Evolutionary conservation across 2,797 vertebrate species (phyloP), one percentile per base, ranked within the genome.

Genomic region (Netta rufina): DNA sequence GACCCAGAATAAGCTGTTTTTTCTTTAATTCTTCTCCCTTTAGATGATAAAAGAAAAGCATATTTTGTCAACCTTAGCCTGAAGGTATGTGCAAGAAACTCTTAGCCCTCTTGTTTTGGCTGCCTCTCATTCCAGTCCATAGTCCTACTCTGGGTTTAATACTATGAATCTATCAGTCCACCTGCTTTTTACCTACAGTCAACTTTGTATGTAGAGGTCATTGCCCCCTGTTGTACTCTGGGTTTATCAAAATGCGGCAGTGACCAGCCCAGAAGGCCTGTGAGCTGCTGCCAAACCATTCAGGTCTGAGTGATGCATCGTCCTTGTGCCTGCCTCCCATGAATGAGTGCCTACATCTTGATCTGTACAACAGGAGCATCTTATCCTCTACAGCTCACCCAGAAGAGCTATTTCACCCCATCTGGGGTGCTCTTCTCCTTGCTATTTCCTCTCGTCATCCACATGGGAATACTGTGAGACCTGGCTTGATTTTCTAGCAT

Each of bases 221-320:
- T 25, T 13, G 13, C 28, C 12, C 24, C 20, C 13, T 41, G 27
- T 11, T 58, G n/a, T 6, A 21, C 16, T 56, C 33, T 28, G 32
- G 67, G 47, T 5, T 62, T 38, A 27, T 8, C 7, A 5, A 47
- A 18, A 14, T 25, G 30, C 17, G 54, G 32, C 22, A n/a, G 13
- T 9, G 32, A n/a, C 18, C 54, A 66, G 13, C 6, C 11, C 30
- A 2, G n/a, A 74, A 57, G 15, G 16, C 11, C 14, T 11, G 15
- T 5, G 24, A 3, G 2, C 3, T 41, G 13, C 47, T 21, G 3
- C 41, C 39, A 43, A 60, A 64, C 22, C 12, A 33, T 36, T 56
- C 47, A n/a, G 17, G 32, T 61, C 13, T 12, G 22, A 62, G 38
- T 0, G 0, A 51, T 28, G 11, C 22, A 8, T n/a, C 0, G 0